phyloP scores from a whole-genome alignment of 2,797 vertebrate genomes.

The Tarsius wallacei region DNA sequence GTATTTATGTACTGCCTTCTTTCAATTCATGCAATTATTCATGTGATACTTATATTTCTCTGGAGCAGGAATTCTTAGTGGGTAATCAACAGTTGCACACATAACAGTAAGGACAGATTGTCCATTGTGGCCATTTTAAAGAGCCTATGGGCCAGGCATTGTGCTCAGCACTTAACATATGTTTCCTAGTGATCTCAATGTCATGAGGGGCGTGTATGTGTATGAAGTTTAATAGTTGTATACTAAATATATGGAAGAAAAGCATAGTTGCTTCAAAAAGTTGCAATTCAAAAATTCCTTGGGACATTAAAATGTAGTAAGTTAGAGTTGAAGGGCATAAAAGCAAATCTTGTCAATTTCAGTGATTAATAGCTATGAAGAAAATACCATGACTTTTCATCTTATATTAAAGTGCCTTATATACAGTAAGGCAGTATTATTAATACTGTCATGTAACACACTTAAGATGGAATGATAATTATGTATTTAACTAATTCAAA shows the following conservation, averaged over 20 bases:
- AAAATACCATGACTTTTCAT: slow-evolving; percentile 28
- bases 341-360: slow-evolving; percentile 37
- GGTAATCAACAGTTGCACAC: not conserved
- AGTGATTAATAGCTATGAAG: not conserved
- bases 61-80: not conserved
- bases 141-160: not conserved
- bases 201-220: not conserved
- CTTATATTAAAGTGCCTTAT: slow-evolving; percentile 12
- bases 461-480: slow-evolving; percentile 50
- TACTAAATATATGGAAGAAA: slow-evolving; percentile 12
- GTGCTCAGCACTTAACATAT: not conserved
- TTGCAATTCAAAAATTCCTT: slow-evolving; percentile 34
- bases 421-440: slow-evolving; percentile 29
- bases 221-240: not conserved
- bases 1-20: not conserved
- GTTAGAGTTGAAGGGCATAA: not conserved
- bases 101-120: not conserved
- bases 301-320: not conserved
- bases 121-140: not conserved
- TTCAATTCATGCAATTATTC: not conserved
- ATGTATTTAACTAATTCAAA: slow-evolving; percentile 49
- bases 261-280: not conserved
- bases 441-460: slow-evolving; percentile 32
- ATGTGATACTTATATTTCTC: not conserved
- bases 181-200: not conserved